Evolutionary conservation across 2,888 invertebrate species (phyloP).

Genomic region (Machimus atricapillus): DNA sequence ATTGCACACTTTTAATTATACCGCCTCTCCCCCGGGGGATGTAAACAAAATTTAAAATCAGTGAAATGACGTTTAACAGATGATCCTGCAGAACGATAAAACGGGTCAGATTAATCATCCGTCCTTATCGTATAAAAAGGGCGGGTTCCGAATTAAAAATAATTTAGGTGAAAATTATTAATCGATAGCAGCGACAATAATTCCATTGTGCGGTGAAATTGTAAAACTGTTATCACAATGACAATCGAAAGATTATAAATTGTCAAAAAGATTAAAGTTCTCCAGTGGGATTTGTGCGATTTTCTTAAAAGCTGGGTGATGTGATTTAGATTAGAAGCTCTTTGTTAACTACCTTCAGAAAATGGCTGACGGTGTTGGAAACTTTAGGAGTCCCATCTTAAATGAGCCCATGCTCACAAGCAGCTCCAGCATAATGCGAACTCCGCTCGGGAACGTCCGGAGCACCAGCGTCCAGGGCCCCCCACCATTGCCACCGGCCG

Average conservation of each 20-base stretch:
- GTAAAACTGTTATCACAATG: not conserved
- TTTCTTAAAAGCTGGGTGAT: not conserved
- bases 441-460: slow-evolving; percentile 56
- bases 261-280: slow-evolving; percentile 40
- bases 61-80: not conserved
- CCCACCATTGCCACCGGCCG: slow-evolving; percentile 52
- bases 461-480: slow-evolving; percentile 48
- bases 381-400: slow-evolving; percentile 55
- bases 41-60: slow-evolving; percentile 13
- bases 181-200: not conserved
- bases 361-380: slow-evolving; percentile 45
- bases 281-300: not conserved
- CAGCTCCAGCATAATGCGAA: slow-evolving; percentile 51
- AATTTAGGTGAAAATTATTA: not conserved
- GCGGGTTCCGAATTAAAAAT: not conserved
- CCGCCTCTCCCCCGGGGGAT: not conserved
- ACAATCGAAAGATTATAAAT: slow-evolving; percentile 4
- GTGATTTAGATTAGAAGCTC: not conserved
- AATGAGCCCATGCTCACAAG: slow-evolving; percentile 48
- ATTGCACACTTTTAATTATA: not conserved
- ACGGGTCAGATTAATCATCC: not conserved
- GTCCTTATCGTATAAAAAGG: not conserved
- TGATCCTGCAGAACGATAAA: not conserved
- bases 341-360: not conserved
- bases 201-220: not conserved